Conservation (phyloP, 2,888 invertebrate species). For the Holacanthella duospinosa region DNA sequence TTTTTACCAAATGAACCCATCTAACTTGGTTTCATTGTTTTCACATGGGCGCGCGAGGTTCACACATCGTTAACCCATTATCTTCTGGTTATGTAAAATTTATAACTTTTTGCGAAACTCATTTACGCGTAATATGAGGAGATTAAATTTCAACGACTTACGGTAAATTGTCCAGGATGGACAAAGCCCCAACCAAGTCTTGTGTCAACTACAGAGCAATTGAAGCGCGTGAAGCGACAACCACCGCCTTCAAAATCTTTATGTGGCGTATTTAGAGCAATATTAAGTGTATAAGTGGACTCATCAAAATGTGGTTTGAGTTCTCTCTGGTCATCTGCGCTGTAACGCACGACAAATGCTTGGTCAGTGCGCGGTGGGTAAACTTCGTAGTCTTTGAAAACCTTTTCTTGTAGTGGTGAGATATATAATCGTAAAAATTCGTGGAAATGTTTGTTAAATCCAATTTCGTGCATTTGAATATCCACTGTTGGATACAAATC, state of each 20-base stretch:
- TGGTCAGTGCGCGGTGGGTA: neutral
- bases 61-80: no score
- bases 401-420: conserved; percentile 77
- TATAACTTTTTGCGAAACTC: no score
- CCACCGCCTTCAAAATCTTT: conserved; percentile 9
- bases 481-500: conserved; percentile 97
- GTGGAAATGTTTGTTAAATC: conserved; percentile 74
- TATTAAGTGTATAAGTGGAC: conserved; percentile 7
- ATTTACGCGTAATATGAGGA: neutral
- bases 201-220: conserved; percentile 4
- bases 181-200: conserved; percentile 5
- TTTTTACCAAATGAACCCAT: no score
- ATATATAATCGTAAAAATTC: conserved; percentile 77
- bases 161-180: conserved; percentile 7
- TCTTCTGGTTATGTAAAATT: no score
- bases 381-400: conserved; percentile 65
- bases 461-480: conserved; percentile 93
- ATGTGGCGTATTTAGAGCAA: conserved; percentile 5
- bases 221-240: neutral
- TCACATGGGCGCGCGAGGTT: no score
- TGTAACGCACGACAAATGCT: neutral
- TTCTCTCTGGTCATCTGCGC: conserved; percentile 1
- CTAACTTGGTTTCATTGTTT: no score
- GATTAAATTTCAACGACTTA: neutral
- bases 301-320: conserved; percentile 4